Conservation (phyloP, 2,888 invertebrate genomes). For the Lasius fuliginosus region DNA sequence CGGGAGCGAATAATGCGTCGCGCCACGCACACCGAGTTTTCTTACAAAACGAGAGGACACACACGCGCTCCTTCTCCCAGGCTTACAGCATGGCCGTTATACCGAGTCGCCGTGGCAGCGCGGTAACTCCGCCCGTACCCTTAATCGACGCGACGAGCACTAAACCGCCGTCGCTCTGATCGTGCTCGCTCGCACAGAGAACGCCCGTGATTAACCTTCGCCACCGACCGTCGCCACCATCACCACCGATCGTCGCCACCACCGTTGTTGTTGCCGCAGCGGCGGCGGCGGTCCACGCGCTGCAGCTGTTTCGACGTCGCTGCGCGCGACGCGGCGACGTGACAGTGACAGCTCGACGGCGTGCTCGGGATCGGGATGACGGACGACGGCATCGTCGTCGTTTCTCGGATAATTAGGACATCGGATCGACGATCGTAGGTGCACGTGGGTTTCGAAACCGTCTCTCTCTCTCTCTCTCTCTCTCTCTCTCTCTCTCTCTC, state of each 20-base stretch:
- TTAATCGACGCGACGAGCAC: not conserved
- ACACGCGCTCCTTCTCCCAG: not conserved
- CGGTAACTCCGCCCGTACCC: not conserved
- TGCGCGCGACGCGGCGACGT: not conserved
- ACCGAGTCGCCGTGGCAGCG: not conserved
- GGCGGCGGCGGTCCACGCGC: not conserved
- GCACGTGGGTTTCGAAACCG: not conserved
- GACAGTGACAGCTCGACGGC: not conserved
- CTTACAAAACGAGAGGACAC: not conserved
- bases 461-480: too few relatives aligned
- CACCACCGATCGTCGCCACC: constrained; percentile 26
- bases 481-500: too few relatives aligned
- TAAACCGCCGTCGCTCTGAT: not conserved
- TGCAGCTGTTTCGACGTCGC: not conserved
- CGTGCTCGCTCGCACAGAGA: constrained; percentile 4
- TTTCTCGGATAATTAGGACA: not conserved
- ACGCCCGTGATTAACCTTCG: constrained; percentile 37
- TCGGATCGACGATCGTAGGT: not conserved
- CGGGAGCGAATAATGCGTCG: too few relatives aligned
- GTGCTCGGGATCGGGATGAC: not conserved
- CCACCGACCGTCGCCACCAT: constrained; percentile 39
- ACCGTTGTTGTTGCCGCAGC: constrained; percentile 10
- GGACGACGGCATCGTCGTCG: not conserved
- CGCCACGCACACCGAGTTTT: not conserved
- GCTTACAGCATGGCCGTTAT: constrained; percentile 20